Base-by-base conservation (phyloP, 1,140 invertebrate species). In the Neodiprion lecontei region DNA sequence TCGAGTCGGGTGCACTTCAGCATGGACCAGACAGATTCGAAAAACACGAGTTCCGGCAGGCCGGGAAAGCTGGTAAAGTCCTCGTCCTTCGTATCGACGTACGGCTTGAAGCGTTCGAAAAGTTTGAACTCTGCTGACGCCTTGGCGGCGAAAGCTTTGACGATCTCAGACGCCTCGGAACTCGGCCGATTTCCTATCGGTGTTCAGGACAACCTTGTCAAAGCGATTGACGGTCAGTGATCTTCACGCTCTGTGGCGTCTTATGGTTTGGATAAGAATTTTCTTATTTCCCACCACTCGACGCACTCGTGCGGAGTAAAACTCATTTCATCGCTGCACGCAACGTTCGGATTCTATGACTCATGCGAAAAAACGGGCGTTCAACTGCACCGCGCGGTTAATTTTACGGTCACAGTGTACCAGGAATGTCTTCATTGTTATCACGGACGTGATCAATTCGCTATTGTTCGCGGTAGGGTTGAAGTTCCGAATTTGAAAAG, bases 61-160 rank as follows among this genome's bases (percentile, higher is more conserved):
- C 84, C 86, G 3, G 86, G 85, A 72, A 88, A 86, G 76, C 81
- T 88, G n/a, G 87, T 80, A 2, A 89, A 89, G 79, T 88, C 87
- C 10, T 78, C 85, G 50, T 88, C 87, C 10, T 89, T 88, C 69
- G 82, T 88, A 11, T 86, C 87, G 1, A 82, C 90, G 3, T 89
- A 90, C 10, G 91, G 90, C n/a, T 80, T 95, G 17, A 95, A 96
- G 86, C 90, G 95, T 28, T 96, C 95, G 9, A 96, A 96, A 84
- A 96, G 94, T 69, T 85, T 96, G 68, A 95, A 93, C 1, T 92
- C 94, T 1, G 91, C 92, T 0, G 94, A 95, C 79, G 89, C 91
- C 1, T 84, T 90, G 53, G 82, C 83, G 7, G 75, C 81, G 9
- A 89, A 88, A 78, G 83, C 93, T 1, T 91, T 92, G 49, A 91